A percentile compares a stretch with the other conserved stretches of the same genome.
phyloP scores from a whole-genome alignment of 2,113 vertebrate species.

The Oncorhynchus keta region DNA sequence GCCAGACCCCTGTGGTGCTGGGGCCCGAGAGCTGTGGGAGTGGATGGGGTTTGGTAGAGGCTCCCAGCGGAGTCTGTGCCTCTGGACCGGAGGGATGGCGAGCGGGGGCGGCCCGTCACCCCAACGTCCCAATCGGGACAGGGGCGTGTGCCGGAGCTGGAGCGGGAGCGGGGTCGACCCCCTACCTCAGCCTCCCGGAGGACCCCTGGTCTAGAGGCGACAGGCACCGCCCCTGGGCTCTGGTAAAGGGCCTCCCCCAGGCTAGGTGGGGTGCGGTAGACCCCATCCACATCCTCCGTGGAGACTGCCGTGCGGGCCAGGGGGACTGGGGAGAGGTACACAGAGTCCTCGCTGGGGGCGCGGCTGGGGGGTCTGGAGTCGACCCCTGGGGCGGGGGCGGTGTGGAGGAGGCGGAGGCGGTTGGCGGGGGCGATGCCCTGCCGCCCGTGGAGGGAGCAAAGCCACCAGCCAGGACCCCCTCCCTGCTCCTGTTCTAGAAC shows the following conservation, averaged over 20 bases:
- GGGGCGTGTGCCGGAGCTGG: conserved; percentile 73
- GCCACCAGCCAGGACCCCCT: conserved; percentile 81
- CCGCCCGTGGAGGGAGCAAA: conserved; percentile 85
- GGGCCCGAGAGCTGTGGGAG: conserved; percentile 43
- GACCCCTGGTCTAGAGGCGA: conserved; percentile 49
- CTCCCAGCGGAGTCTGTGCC: conserved; percentile 49
- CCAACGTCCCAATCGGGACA: conserved; percentile 68
- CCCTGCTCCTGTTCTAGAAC: conserved; percentile 81
- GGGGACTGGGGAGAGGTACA: conserved; percentile 60
- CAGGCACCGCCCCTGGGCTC: conserved; percentile 43
- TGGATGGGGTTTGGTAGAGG: conserved; percentile 67
- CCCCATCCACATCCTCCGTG: conserved; percentile 61
- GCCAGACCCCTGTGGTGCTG: conserved; percentile 46
- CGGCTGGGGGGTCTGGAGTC: conserved; percentile 15
- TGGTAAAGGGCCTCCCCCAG: conserved; percentile 59
- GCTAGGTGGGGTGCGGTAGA: conserved; percentile 67
- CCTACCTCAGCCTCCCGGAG: conserved; percentile 58
- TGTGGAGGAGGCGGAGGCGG: conserved; percentile 82
- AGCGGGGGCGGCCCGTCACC: conserved; percentile 66
- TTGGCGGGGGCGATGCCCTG: conserved; percentile 91
- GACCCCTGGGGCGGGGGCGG: conserved; percentile 44
- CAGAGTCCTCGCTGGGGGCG: conserved; percentile 55
- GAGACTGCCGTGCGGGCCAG: conserved; percentile 30
- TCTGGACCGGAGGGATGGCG: conserved; percentile 68
- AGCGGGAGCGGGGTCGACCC: conserved; percentile 74